phyloP scores from a whole-genome alignment of 2,113 vertebrate species.

The Ranitomeya variabilis region DNA sequence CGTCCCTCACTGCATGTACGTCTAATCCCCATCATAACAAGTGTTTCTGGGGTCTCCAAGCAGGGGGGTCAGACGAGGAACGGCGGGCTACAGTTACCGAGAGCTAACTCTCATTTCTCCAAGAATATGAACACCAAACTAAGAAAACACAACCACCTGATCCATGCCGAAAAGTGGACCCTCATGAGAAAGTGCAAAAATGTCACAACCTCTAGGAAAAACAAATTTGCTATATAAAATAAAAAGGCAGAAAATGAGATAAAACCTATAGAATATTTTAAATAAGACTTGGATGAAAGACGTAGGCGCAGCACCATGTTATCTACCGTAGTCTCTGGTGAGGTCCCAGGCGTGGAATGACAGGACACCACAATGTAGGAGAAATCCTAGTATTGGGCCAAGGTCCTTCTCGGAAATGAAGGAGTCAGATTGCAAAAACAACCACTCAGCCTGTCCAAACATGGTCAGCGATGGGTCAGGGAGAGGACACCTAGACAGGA shows the following conservation, averaged over 20 bases:
- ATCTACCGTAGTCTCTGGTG: not conserved
- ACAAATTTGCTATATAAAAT: not conserved
- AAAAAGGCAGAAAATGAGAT: not conserved
- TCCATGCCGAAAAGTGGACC: not conserved
- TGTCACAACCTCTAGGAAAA: not conserved
- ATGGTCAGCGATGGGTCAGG: slow-evolving; percentile 20
- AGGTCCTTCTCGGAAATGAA: slow-evolving; percentile 1
- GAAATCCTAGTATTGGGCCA: slow-evolving; percentile 14
- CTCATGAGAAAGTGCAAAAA: not conserved
- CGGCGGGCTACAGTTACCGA: not conserved
- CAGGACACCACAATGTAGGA: not conserved
- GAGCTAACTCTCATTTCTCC: not conserved
- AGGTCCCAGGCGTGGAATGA: not conserved
- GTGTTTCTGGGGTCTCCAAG: not conserved
- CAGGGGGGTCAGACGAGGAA: not conserved
- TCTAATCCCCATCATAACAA: slow-evolving; percentile 49
- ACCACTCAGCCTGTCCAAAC: slow-evolving; percentile 32
- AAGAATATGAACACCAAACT: not conserved
- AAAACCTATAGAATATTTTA: not conserved
- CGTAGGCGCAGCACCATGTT: not conserved
- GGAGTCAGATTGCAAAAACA: slow-evolving; percentile 26
- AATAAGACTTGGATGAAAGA: not conserved
- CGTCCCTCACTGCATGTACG: slow-evolving; percentile 19
- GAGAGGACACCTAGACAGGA: not conserved
- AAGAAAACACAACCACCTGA: not conserved